phyloP scores from a whole-genome alignment of 2,797 vertebrate species.

The Melopsittacus undulatus region DNA sequence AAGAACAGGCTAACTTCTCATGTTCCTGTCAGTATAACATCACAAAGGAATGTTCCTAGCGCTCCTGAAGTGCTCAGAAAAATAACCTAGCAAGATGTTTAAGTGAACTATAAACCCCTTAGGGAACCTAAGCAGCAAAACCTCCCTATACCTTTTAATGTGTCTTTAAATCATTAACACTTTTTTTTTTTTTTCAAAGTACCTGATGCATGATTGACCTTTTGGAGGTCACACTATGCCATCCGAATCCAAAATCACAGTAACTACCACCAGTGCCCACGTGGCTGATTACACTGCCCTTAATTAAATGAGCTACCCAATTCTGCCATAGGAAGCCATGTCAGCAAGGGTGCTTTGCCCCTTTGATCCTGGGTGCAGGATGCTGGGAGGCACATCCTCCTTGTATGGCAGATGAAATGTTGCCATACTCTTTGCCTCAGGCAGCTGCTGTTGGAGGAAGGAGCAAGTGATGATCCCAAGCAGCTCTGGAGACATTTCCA shows the following conservation, averaged over 20 bases:
- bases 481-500: background rate
- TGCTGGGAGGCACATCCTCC: background rate
- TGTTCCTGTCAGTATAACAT: background rate
- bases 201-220: background rate
- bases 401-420: accelerated
- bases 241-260: accelerated
- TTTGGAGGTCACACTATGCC: background rate
- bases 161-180: background rate
- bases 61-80: conserved; percentile 21
- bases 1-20: background rate
- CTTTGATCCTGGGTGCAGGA: background rate
- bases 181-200: background rate
- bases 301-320: background rate
- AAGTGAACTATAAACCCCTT: background rate
- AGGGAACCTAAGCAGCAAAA: background rate
- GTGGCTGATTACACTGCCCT: background rate
- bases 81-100: background rate
- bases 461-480: background rate
- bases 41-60: background rate
- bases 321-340: background rate
- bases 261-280: background rate
- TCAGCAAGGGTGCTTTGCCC: background rate
- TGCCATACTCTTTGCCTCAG: accelerated
- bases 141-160: background rate
- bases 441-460: background rate